Base-by-base conservation (phyloP, 2,888 invertebrate genomes). In the Eristalis arbustorum region DNA sequence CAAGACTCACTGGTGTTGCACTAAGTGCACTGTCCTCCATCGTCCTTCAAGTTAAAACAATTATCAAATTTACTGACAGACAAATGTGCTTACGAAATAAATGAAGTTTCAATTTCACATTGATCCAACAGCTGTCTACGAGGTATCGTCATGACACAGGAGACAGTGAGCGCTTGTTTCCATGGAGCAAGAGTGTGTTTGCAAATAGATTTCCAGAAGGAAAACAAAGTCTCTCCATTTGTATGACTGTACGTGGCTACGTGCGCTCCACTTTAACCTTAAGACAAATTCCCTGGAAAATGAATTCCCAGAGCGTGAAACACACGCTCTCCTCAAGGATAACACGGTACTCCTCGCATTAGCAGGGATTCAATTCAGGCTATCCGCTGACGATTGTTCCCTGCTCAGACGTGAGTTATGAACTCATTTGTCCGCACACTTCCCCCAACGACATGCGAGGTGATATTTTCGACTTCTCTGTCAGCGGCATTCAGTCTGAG, bases 1-100 rank as follows among this genome's bases (percentile, higher is more conserved):
- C 90, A 62, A 93, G 91, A 14, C 88, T 82, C 28, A 93, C 91
- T 22, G 90, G 88, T 31, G 88, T 75, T 25, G 64, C 13, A 2
- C 13, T 6, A 0, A 68, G 57, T 59, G 10, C 64, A 2, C 42
- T 63, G 42, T 72, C 85, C 6, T 87, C 81, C 88, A 88, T 88
- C 13, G 11, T 25, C 14, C 3, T n/a, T n/a, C 13, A 59, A 25
- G 59, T 25, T n/a, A 8, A 8, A 49, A 6, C 18, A 8, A 18
- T 5, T 49, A 18, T 49, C 18, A 0, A 14, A 42, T 42, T n/a
- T n/a, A 5, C 2, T 42, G 42, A 42, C 18, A 59, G 25, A 2
- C 25, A 25, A 25, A 25, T 59, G 11, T 25, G 25, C 25, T 8
- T 49, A 49, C 49, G 25, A 59, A 59, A 25, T 14, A 59, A 59